Conservation (phyloP, 2,888 invertebrate genomes). For the Syrphus vitripennis region DNA sequence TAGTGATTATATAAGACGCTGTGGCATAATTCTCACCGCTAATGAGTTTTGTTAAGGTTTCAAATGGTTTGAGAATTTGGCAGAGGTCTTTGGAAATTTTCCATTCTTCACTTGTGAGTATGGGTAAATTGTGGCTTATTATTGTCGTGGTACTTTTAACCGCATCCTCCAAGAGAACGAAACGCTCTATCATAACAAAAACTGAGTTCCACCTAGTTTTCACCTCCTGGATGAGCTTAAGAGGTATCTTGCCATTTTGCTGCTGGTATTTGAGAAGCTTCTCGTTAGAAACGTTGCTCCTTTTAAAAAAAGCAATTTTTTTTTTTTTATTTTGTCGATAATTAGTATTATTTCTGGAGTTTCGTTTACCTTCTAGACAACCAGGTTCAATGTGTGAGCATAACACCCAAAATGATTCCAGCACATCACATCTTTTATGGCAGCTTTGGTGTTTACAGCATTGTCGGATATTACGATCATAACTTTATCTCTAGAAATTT, state of each 20-base stretch:
- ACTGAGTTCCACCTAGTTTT: slow-evolving; percentile 19
- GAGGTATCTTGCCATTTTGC: neutral
- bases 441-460: neutral
- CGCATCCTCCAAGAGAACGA: slow-evolving; percentile 3
- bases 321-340: slow-evolving; percentile 46
- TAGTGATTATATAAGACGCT: neutral
- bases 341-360: neutral
- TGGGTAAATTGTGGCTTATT: neutral
- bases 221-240: neutral
- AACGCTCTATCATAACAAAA: slow-evolving; percentile 4
- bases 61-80: slow-evolving; percentile 5
- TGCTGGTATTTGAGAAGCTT: slow-evolving; percentile 45
- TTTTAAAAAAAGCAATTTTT: slow-evolving; percentile 44
- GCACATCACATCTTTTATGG: neutral
- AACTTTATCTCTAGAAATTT: neutral
- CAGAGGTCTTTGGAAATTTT: neutral
- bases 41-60: neutral
- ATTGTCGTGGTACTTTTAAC: neutral
- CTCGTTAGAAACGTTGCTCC: slow-evolving; percentile 42
- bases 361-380: neutral
- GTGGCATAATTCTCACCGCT: slow-evolving; percentile 4
- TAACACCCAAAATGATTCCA: neutral
- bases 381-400: neutral
- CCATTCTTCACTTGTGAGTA: neutral
- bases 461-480: neutral